Percentiles rank a stretch among this genome's conserved stretches.
Evolutionary conservation across 2,797 vertebrate genomes (phyloP).

Genomic region (Coccyzus lansbergi): DNA sequence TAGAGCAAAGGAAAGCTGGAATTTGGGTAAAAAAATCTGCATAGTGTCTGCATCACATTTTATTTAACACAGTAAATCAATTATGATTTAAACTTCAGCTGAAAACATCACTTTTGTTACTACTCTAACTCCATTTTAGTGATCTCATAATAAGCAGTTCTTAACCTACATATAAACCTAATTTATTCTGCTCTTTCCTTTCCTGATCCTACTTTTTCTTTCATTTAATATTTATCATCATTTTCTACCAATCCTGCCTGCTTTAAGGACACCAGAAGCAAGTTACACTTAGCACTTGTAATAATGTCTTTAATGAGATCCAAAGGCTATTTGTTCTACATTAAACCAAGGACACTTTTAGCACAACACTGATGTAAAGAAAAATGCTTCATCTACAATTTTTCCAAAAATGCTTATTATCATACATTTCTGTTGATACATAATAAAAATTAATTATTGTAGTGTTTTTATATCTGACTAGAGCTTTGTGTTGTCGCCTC

Average conservation of each 20-base stretch:
- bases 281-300: background rate
- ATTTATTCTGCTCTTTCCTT: background rate
- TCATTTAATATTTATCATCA: background rate
- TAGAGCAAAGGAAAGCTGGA: background rate
- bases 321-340: slow-evolving; percentile 33
- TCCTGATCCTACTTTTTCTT: background rate
- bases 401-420: slow-evolving; percentile 57
- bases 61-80: background rate
- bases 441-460: slow-evolving; percentile 69
- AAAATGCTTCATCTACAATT: slow-evolving; percentile 51
- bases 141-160: background rate
- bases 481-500: slow-evolving; percentile 20
- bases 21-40: background rate
- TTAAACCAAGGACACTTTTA: slow-evolving; percentile 28
- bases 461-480: slow-evolving; percentile 25
- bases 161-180: background rate
- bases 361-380: background rate
- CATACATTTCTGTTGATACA: slow-evolving; percentile 26
- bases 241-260: background rate
- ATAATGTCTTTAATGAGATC: background rate
- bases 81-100: background rate
- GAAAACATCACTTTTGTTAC: background rate
- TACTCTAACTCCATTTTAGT: too few species aligned
- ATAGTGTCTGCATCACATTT: background rate
- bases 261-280: background rate